phyloP scores from a whole-genome alignment of 1,140 invertebrate species.

The Zaprionus tsacasi region DNA sequence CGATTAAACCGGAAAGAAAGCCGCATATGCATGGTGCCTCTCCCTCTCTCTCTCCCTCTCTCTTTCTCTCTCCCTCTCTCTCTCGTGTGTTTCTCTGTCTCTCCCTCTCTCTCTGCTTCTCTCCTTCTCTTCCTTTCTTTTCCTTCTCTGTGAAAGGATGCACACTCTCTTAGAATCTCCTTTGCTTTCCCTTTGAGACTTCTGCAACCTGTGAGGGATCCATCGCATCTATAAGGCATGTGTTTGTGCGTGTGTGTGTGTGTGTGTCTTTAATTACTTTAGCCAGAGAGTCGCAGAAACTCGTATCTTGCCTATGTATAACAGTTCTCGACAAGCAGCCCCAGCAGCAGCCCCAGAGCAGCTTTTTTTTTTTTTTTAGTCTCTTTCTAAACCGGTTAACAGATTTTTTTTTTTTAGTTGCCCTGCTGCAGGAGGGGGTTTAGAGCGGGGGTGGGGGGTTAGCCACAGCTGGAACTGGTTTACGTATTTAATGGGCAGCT shows the following conservation, averaged over 20 bases:
- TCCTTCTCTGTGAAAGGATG: constrained; percentile 41
- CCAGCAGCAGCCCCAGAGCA: constrained; percentile 3
- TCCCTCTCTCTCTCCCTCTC: not conserved
- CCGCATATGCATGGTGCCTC: not conserved
- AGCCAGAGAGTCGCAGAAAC: constrained; percentile 21
- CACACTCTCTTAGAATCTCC: not conserved
- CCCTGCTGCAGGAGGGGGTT: not conserved
- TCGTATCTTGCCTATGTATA: constrained; percentile 39
- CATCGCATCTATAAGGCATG: constrained; percentile 4
- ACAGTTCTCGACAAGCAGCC: constrained; percentile 42
- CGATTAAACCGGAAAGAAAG: constrained; percentile 12
- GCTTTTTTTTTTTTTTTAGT: constrained; percentile 37
- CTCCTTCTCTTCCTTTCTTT: not conserved
- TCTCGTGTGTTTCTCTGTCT: not conserved
- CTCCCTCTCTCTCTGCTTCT: not conserved
- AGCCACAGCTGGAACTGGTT: constrained; percentile 48
- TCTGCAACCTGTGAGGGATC: not conserved
- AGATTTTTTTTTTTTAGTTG: constrained; percentile 50
- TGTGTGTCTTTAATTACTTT: constrained; percentile 47
- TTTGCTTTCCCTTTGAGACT: constrained; percentile 47
- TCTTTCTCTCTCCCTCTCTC: not conserved
- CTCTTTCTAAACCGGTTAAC: constrained; percentile 58
- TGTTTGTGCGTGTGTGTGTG: not conserved
- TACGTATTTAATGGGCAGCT: constrained; percentile 54
- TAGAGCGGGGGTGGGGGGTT: not conserved